A percentile compares a stretch with the other conserved stretches of the same genome.
Evolutionary conservation across 2,888 invertebrate genomes (phyloP).

Genomic region (Drosophila cognata): DNA sequence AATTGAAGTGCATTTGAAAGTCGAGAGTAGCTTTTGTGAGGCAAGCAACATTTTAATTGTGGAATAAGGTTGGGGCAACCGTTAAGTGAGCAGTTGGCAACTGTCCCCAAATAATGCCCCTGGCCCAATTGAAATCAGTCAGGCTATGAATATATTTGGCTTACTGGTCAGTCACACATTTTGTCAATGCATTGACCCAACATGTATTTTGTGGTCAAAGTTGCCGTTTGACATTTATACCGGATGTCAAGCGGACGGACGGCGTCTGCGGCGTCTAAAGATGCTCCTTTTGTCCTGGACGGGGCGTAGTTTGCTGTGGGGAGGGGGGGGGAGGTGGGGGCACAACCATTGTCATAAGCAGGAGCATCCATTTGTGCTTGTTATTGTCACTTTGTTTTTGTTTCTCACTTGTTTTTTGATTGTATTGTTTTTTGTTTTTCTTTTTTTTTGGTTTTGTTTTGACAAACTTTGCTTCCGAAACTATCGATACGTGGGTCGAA

Average conservation of each 20-base stretch:
- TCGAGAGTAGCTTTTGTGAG: neutral
- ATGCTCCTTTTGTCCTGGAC: slow-evolving; percentile 41
- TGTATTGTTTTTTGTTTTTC: slow-evolving; percentile 1
- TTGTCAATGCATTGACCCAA: slow-evolving; percentile 75
- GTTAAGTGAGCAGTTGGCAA: slow-evolving; percentile 57
- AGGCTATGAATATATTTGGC: slow-evolving; percentile 74
- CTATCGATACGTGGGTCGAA: slow-evolving; percentile 63
- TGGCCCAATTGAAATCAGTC: slow-evolving; percentile 53
- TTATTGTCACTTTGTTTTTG: slow-evolving; percentile 74
- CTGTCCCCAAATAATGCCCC: slow-evolving; percentile 14
- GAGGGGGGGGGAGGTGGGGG: neutral
- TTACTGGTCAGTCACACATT: slow-evolving; percentile 48
- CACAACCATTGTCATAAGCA: slow-evolving; percentile 67
- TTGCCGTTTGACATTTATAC: slow-evolving; percentile 79
- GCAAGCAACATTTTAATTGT: slow-evolving; percentile 66
- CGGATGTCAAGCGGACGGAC: slow-evolving; percentile 71
- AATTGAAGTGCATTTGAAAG: slow-evolving; percentile 1
- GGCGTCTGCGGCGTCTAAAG: slow-evolving; percentile 53
- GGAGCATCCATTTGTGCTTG: slow-evolving; percentile 74
- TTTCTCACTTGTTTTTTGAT: slow-evolving; percentile 31
- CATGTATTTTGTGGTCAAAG: slow-evolving; percentile 78
- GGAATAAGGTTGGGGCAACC: slow-evolving; percentile 51
- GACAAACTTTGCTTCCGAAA: slow-evolving; percentile 57
- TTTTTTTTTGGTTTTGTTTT: slow-evolving; percentile 23
- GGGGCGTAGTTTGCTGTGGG: too few relatives aligned